Conservation (phyloP, 2,888 invertebrate genomes). For the Phlogophora meticulosa region DNA sequence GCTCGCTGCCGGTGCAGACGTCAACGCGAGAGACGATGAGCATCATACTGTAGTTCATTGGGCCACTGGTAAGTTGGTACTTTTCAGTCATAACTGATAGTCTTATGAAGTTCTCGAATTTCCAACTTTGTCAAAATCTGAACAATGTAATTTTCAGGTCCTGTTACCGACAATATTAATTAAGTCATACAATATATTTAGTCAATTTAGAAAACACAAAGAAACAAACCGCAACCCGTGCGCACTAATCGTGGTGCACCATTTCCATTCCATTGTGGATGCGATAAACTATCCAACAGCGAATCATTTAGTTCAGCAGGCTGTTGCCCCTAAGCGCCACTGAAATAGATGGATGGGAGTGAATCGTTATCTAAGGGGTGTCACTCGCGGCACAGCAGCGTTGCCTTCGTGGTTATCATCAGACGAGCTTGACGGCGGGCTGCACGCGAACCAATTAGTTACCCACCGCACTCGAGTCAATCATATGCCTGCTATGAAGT, state of each 20-base stretch:
- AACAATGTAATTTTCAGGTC: too few species aligned
- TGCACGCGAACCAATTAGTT: slow-evolving; percentile 92
- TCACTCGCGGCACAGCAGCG: slow-evolving; percentile 72
- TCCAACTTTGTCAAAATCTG: neutral
- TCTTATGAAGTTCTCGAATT: too few species aligned
- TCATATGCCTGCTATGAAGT: slow-evolving; percentile 62
- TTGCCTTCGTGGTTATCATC: slow-evolving; percentile 76
- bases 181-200: neutral
- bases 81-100: neutral
- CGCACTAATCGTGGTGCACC: neutral
- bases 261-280: slow-evolving; percentile 7
- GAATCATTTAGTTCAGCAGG: slow-evolving; percentile 43
- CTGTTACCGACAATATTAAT: neutral
- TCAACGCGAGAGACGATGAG: slow-evolving; percentile 97
- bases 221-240: neutral
- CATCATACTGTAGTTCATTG: slow-evolving; percentile 99
- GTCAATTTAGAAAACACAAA: neutral
- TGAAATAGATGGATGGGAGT: slow-evolving; percentile 65
- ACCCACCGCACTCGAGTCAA: slow-evolving; percentile 66
- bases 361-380: slow-evolving; percentile 81
- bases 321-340: slow-evolving; percentile 25
- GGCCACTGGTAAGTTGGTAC: slow-evolving; percentile 96
- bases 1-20: slow-evolving; percentile 96
- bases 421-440: slow-evolving; percentile 88
- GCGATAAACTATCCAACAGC: slow-evolving; percentile 1